These are phyloP conservation scores for Drosophila sechellia DNA, from an alignment of 1,140 invertebrate species.

Conservation along the genomic window DNA sequence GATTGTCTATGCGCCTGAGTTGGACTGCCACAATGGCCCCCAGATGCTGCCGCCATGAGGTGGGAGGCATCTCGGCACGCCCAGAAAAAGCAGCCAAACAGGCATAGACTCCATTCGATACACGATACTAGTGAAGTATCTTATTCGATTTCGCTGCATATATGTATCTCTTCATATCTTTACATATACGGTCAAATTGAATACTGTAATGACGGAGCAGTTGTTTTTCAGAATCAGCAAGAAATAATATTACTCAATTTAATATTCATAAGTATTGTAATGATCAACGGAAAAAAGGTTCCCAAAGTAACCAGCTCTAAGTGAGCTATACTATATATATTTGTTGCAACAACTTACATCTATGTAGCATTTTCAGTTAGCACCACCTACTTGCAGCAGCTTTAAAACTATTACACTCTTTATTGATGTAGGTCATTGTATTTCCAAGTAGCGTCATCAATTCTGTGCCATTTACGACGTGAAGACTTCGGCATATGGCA, in stretches of 20 bases:
- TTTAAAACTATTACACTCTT: neutral
- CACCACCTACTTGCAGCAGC: neutral
- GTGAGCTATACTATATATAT: no score
- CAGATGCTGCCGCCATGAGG: conserved; percentile 6
- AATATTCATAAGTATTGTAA: no score
- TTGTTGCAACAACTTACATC: no score
- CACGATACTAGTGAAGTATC: neutral
- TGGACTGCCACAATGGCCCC: conserved; percentile 30
- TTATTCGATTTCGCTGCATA: conserved; percentile 23
- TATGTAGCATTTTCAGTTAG: no score
- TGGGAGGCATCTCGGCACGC: conserved; percentile 24
- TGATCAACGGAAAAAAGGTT: no score
- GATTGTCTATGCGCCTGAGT: conserved; percentile 25
- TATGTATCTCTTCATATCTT: neutral
- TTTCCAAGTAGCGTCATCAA: conserved; percentile 32
- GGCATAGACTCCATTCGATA: conserved; percentile 1
- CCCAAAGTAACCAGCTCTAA: no score
- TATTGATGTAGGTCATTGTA: conserved; percentile 60
- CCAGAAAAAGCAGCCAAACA: neutral
- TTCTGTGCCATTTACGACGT: conserved; percentile 53
- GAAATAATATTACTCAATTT: no score
- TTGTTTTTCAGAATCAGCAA: no score
- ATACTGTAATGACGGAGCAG: neutral
- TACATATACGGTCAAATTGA: neutral
- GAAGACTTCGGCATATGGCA: conserved; percentile 38